Conservation (phyloP, 2,888 invertebrate genomes). For the Cephonodes hylas region DNA sequence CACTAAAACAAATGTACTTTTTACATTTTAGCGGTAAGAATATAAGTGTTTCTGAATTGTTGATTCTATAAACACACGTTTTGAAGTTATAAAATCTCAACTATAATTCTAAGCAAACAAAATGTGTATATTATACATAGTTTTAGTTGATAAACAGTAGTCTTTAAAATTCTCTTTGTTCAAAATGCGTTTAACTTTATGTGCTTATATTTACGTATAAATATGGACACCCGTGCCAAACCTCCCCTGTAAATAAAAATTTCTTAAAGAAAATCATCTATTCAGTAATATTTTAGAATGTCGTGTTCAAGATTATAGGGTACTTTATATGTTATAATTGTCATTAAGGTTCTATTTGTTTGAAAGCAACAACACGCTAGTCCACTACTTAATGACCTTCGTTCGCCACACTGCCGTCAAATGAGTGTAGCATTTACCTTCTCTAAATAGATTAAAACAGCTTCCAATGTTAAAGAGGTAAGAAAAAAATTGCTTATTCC, state of each 20-base stretch:
- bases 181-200: neutral
- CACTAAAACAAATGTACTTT: neutral
- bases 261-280: conserved; percentile 14
- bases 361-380: neutral
- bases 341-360: neutral
- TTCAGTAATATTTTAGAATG: conserved; percentile 26
- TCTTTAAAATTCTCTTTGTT: neutral
- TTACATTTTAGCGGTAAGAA: neutral
- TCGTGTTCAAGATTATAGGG: conserved; percentile 27
- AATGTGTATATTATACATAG: neutral
- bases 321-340: neutral
- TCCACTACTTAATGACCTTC: neutral
- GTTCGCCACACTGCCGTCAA: neutral
- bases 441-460: neutral
- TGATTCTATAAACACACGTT: neutral
- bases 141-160: neutral
- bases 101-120: neutral
- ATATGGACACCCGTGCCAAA: conserved; percentile 45
- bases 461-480: neutral
- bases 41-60: neutral
- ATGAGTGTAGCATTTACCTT: neutral
- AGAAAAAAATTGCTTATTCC: neutral
- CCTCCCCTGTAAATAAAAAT: conserved; percentile 31
- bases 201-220: conserved; percentile 18
- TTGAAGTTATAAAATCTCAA: neutral